These are phyloP conservation scores for Sphaerodactylus townsendi DNA, from an alignment of 2,113 vertebrate genomes.

Conservation along the genomic window DNA sequence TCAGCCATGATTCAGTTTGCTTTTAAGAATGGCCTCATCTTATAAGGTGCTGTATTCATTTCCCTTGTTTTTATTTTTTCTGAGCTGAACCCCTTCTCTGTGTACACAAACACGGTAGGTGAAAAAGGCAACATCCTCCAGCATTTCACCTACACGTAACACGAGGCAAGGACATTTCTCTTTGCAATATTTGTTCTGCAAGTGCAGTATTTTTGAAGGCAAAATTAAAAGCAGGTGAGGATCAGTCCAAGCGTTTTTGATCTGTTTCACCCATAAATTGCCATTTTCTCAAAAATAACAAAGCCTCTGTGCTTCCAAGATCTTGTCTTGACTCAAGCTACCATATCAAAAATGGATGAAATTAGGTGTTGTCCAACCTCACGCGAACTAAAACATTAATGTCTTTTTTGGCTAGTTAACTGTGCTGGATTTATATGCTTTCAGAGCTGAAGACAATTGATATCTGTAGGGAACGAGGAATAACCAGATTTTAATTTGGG, in stretches of 20 bases:
- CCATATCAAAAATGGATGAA: conserved; percentile 65
- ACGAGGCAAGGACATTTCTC: conserved; percentile 46
- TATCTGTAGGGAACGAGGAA: conserved; percentile 56
- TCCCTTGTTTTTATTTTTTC: background rate
- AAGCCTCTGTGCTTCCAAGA: conserved; percentile 63
- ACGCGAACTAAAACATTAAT: conserved; percentile 63
- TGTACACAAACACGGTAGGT: background rate
- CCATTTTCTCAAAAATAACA: conserved; percentile 62
- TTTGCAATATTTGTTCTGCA: conserved; percentile 27
- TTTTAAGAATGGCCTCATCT: background rate
- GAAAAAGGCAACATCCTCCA: conserved; percentile 34
- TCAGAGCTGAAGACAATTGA: conserved; percentile 44
- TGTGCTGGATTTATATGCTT: conserved; percentile 56
- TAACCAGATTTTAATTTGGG: conserved; percentile 50
- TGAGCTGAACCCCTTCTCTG: conserved; percentile 11
- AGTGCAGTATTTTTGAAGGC: conserved; percentile 52
- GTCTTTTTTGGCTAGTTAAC: conserved; percentile 64
- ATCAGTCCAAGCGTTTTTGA: conserved; percentile 40
- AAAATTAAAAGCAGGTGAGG: conserved; percentile 54
- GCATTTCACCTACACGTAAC: conserved; percentile 18
- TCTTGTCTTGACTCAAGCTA: conserved; percentile 56
- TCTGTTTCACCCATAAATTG: conserved; percentile 6
- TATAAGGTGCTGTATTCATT: conserved; percentile 4
- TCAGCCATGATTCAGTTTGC: background rate
- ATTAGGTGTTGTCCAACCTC: conserved; percentile 66